Percentiles rank a stretch among this genome's conserved stretches.
phyloP scores from a whole-genome alignment of 1,140 invertebrate genomes.

The Vanessa tameamea region DNA sequence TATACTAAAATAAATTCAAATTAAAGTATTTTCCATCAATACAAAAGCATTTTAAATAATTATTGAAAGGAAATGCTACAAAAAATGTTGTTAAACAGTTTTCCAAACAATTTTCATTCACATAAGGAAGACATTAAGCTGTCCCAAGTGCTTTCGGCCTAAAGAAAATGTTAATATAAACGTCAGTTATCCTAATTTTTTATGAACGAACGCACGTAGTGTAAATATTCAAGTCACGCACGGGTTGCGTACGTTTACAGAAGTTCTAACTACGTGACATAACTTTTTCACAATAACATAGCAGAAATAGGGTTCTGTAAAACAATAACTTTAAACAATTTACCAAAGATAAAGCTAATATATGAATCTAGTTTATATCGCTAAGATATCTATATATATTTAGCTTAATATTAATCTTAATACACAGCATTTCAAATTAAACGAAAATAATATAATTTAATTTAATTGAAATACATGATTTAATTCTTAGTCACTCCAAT shows the following conservation, averaged over 20 bases:
- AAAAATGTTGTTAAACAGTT: not conserved
- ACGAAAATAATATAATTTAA: no score
- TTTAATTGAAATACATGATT: no score
- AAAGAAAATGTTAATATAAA: conserved; percentile 14
- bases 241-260: conserved; percentile 25
- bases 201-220: conserved; percentile 27
- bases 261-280: conserved; percentile 31
- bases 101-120: conserved; percentile 5
- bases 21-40: no score
- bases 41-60: no score
- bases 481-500: no score
- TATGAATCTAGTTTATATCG: no score
- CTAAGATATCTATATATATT: no score
- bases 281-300: not conserved
- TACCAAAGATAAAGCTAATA: no score
- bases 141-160: conserved; percentile 13
- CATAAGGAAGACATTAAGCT: conserved; percentile 18
- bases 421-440: no score
- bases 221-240: conserved; percentile 39
- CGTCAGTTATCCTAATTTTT: conserved; percentile 22
- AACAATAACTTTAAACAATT: not conserved
- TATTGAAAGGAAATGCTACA: no score
- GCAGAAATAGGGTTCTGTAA: not conserved
- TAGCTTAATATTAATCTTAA: no score
- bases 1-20: no score